A percentile compares a stretch with the other conserved stretches of the same genome.
Evolutionary conservation across 1,140 invertebrate species (phyloP).

Genomic region (Bombus soroeensis): DNA sequence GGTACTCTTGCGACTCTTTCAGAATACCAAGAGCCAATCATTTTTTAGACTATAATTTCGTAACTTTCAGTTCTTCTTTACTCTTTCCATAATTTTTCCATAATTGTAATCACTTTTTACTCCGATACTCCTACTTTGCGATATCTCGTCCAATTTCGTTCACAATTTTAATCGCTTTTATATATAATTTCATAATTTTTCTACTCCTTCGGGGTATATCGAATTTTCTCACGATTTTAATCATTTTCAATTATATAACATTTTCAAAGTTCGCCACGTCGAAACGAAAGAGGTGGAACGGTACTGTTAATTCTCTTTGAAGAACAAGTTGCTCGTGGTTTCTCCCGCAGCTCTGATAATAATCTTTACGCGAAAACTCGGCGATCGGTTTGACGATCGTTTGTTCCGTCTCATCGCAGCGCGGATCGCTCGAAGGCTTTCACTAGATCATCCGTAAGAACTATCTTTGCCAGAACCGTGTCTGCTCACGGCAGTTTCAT

Average conservation of each 20-base stretch:
- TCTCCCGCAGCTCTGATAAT: neutral
- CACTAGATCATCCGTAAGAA: slow-evolving; percentile 28
- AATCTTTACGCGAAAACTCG: neutral
- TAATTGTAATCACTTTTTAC: neutral
- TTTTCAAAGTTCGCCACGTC: neutral
- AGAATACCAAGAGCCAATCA: too few relatives aligned
- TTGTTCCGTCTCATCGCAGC: slow-evolving; percentile 7
- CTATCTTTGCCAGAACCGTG: neutral
- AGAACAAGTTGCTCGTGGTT: neutral
- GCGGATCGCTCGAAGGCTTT: slow-evolving; percentile 10
- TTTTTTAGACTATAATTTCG: too few relatives aligned
- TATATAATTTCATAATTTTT: neutral
- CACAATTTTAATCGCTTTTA: neutral
- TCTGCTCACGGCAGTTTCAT: slow-evolving; percentile 7
- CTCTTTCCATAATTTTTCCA: neutral
- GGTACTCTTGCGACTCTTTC: too few relatives aligned
- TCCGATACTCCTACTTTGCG: neutral
- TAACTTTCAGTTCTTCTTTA: neutral
- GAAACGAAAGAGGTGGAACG: neutral
- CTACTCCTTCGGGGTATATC: too few relatives aligned
- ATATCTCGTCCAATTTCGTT: neutral
- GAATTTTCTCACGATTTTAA: neutral
- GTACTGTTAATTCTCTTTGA: neutral
- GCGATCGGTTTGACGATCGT: slow-evolving; percentile 12
- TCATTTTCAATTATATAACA: neutral